Evolutionary conservation across 1,140 invertebrate genomes (phyloP).

Genomic region (Pseudomyrmex flavicornis): DNA sequence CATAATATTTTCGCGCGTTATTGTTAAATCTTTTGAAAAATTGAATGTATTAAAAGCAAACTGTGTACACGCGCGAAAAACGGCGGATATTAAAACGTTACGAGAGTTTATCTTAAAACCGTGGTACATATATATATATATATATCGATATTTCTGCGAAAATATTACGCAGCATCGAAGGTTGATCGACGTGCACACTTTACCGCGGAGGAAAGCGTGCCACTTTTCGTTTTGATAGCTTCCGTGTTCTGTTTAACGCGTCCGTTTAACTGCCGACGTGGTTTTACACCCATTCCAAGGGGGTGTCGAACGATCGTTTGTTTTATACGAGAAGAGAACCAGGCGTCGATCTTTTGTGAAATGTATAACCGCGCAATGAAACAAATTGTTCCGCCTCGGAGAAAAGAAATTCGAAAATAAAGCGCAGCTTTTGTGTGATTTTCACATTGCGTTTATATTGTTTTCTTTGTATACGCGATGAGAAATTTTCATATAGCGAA

Average conservation of each 20-base stretch:
- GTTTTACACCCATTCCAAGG: slow-evolving; percentile 5
- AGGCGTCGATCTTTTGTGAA: neutral
- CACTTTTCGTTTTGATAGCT: slow-evolving; percentile 14
- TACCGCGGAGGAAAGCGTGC: slow-evolving; percentile 22
- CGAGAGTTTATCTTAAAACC: slow-evolving; percentile 8
- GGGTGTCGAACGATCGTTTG: slow-evolving; percentile 29
- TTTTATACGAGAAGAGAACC: neutral
- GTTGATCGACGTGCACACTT: slow-evolving; percentile 39
- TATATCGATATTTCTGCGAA: slow-evolving; percentile 29
- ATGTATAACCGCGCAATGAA: neutral
- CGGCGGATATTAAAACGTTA: slow-evolving; percentile 42
- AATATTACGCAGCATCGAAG: slow-evolving; percentile 39
- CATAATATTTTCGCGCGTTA: too few species aligned
- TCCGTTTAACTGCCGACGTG: slow-evolving; percentile 46
- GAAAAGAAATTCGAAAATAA: neutral
- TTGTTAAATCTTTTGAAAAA: neutral
- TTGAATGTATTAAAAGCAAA: neutral
- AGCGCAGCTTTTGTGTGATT: too few species aligned
- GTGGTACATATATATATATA: neutral
- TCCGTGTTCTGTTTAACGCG: slow-evolving; percentile 41
- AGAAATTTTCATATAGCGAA: neutral
- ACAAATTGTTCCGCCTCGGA: slow-evolving; percentile 5
- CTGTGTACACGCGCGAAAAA: slow-evolving; percentile 3
- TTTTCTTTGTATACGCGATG: neutral
- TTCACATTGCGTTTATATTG: too few species aligned